phyloP scores from a whole-genome alignment of 2,888 invertebrate genomes.

The Anarsia innoxiella region DNA sequence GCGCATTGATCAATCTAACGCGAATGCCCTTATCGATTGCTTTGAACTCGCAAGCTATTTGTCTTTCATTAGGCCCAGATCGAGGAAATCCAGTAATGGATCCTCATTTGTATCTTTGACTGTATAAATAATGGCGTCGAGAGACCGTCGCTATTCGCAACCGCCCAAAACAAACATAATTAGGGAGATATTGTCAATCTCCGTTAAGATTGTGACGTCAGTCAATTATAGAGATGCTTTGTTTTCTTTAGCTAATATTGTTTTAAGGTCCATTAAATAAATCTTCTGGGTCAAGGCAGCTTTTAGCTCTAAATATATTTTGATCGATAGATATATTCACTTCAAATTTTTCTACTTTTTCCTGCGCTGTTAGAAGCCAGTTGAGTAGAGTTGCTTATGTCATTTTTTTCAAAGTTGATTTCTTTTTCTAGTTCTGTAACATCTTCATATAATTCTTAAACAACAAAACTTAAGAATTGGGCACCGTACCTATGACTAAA shows the following conservation, averaged over 20 bases:
- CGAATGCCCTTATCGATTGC: slow-evolving; percentile 51
- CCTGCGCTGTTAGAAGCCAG: too few species aligned
- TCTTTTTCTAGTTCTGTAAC: too few species aligned
- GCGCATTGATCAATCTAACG: slow-evolving; percentile 48
- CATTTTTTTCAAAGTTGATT: too few species aligned
- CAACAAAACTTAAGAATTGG: too few species aligned
- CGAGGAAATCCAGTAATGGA: slow-evolving; percentile 64
- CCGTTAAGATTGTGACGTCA: slow-evolving; percentile 4
- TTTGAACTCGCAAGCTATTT: slow-evolving; percentile 58
- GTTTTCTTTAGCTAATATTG: slow-evolving; percentile 3
- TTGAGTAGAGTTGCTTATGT: too few species aligned
- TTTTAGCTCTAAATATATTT: too few species aligned
- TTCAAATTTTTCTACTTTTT: too few species aligned
- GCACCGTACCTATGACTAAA: too few species aligned
- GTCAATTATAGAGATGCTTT: slow-evolving; percentile 2
- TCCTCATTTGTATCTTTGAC: slow-evolving; percentile 62
- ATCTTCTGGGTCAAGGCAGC: slow-evolving; percentile 10
- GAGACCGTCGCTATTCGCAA: slow-evolving; percentile 37
- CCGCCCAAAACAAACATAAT: slow-evolving; percentile 54
- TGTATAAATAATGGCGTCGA: slow-evolving; percentile 56
- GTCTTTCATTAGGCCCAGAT: slow-evolving; percentile 63
- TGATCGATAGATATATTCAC: too few species aligned
- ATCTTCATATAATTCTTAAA: too few species aligned
- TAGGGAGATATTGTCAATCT: slow-evolving; percentile 33
- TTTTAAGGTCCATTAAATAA: too few species aligned